Evolutionary conservation across 2,797 vertebrate species (phyloP).

Genomic region (Dendrocincla fuliginosa): DNA sequence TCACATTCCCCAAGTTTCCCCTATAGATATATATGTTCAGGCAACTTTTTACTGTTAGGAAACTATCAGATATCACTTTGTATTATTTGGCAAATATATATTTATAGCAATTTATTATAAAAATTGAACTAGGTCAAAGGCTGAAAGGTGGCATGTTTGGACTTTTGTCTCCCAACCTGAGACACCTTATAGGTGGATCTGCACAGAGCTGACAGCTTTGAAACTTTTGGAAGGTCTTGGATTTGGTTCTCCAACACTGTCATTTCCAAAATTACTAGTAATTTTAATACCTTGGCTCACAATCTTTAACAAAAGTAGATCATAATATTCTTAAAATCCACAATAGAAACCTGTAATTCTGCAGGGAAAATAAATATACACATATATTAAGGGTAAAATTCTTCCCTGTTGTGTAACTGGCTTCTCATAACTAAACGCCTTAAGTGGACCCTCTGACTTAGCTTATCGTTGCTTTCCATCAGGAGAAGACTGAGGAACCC

Average conservation of each 20-base stretch:
- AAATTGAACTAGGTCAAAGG: background rate
- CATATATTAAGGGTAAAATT: background rate
- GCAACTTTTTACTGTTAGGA: background rate
- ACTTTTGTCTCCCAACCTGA: background rate
- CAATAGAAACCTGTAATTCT: background rate
- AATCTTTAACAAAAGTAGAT: background rate
- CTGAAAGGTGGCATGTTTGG: background rate
- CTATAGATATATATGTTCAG: background rate
- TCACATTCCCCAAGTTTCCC: background rate
- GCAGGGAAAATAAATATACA: background rate
- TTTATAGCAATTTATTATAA: background rate
- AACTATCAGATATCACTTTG: background rate
- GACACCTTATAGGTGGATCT: background rate
- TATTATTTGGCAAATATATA: background rate
- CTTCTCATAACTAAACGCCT: background rate
- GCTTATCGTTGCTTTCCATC: background rate
- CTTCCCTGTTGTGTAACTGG: background rate
- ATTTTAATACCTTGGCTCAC: background rate
- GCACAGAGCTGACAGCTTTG: background rate
- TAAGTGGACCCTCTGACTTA: background rate
- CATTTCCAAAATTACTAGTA: background rate
- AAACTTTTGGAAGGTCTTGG: background rate
- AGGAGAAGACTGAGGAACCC: background rate
- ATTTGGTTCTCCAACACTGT: background rate
- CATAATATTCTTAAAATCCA: background rate